Conservation (phyloP, 2,888 invertebrate genomes). For the Watsonalla binaria region DNA sequence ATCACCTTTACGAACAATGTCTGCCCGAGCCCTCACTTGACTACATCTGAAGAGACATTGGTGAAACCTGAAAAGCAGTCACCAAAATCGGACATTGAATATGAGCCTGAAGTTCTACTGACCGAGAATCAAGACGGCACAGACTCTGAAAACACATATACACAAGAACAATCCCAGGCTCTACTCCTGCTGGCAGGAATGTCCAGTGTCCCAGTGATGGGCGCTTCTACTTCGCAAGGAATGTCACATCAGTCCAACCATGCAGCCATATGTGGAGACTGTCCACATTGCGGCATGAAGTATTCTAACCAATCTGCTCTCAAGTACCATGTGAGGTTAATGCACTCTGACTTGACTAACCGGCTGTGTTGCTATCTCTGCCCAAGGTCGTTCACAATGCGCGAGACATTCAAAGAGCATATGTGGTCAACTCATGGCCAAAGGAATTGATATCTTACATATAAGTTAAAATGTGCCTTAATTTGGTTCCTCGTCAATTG, state of each 20-base stretch:
- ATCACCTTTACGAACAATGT: conserved; percentile 38
- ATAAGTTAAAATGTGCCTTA: conserved; percentile 52
- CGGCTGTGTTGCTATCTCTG: conserved; percentile 84
- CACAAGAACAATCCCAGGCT: conserved; percentile 63
- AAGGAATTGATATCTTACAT: conserved; percentile 65
- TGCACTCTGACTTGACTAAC: conserved; percentile 84
- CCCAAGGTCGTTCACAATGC: conserved; percentile 82
- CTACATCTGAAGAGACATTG: conserved; percentile 42
- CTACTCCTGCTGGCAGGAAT: conserved; percentile 60
- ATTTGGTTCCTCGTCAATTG: conserved; percentile 31
- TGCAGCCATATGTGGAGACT: conserved; percentile 79
- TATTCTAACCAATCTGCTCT: conserved; percentile 84
- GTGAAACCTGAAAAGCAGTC: conserved; percentile 69
- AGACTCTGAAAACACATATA: conserved; percentile 53
- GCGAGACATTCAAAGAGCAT: conserved; percentile 83
- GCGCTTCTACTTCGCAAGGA: conserved; percentile 65
- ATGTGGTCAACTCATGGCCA: conserved; percentile 83
- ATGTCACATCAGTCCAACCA: conserved; percentile 67
- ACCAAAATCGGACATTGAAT: conserved; percentile 66
- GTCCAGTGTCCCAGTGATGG: conserved; percentile 49
- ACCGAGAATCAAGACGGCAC: conserved; percentile 67
- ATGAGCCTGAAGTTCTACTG: conserved; percentile 69
- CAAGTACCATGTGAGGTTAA: conserved; percentile 83
- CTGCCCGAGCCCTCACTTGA: conserved; percentile 59
- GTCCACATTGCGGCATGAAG: conserved; percentile 83